Percentiles rank a stretch among this genome's conserved stretches.
Conservation (phyloP, 2,113 vertebrate genomes). For the Grammomys surdaster region DNA sequence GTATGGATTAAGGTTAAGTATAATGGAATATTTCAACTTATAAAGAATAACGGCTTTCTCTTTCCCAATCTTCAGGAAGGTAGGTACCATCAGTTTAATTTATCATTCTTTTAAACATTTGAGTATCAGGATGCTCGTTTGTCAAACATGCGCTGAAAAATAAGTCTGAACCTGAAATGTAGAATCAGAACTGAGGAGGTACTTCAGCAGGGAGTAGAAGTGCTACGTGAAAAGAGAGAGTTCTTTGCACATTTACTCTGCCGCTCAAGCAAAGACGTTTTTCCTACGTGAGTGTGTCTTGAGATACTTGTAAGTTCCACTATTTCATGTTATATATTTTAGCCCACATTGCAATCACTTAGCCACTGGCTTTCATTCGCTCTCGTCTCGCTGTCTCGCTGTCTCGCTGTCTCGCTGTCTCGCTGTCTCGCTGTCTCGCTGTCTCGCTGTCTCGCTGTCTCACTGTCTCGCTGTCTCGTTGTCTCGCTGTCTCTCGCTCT, state of each 20-base stretch:
- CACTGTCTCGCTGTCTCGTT: too few relatives aligned
- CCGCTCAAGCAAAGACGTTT: not conserved
- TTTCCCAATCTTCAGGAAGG: conserved; percentile 53
- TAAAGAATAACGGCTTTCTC: conserved; percentile 75
- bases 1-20: conserved; percentile 78
- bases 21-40: conserved; percentile 49
- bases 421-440: not conserved
- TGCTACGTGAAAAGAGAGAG: not conserved
- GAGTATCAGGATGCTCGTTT: not conserved
- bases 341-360: too few relatives aligned
- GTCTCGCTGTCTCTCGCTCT: not conserved
- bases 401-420: too few relatives aligned
- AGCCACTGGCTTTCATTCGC: too few relatives aligned
- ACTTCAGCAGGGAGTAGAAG: not conserved
- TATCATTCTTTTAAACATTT: conserved; percentile 33
- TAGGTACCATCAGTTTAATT: conserved; percentile 42
- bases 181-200: conserved; percentile 35
- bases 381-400: too few relatives aligned
- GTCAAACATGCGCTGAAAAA: not conserved
- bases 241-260: not conserved
- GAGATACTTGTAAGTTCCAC: not conserved
- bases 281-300: not conserved
- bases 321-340: rapidly evolving
- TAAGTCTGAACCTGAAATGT: not conserved
- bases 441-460: not conserved